A percentile compares a stretch with the other conserved stretches of the same genome.
Conservation (phyloP, 2,113 vertebrate species). For the Muscicapa adusta region DNA sequence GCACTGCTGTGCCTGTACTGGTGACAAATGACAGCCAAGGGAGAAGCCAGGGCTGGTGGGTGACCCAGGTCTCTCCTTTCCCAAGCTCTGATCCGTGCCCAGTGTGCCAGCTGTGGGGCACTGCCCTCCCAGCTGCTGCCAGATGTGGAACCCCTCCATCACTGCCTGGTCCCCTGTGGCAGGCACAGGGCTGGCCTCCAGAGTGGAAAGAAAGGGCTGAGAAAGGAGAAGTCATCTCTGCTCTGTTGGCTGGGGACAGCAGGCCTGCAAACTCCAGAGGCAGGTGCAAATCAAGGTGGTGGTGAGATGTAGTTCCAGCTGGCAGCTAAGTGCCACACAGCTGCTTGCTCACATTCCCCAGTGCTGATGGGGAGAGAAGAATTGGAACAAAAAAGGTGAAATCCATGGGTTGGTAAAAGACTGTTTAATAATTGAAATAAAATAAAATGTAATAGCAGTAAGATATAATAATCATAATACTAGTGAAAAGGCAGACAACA, state of each 20-base stretch:
- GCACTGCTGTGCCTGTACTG: neutral
- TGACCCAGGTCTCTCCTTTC: slow-evolving; percentile 11
- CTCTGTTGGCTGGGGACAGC: neutral
- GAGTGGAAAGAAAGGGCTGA: neutral
- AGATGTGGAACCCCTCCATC: neutral
- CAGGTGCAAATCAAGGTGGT: neutral
- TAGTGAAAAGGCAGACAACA: neutral
- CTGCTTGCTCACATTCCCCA: neutral
- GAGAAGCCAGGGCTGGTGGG: neutral
- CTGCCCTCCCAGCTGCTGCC: neutral
- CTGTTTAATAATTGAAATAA: neutral
- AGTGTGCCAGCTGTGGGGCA: neutral
- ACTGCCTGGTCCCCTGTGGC: accelerated
- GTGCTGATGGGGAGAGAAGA: neutral
- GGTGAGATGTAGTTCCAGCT: neutral
- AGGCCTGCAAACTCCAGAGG: neutral
- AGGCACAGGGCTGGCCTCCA: neutral
- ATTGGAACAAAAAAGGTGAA: neutral
- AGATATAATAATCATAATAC: accelerated
- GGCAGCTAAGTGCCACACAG: neutral
- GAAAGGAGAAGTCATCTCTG: neutral
- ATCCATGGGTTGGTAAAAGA: neutral
- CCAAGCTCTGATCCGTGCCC: neutral
- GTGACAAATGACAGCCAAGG: slow-evolving; percentile 19
- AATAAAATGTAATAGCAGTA: neutral